Evolutionary conservation across 2,797 vertebrate genomes (phyloP), one percentile per base, ranked within the genome.

Genomic region (Parauchenoglanis punctatus): DNA sequence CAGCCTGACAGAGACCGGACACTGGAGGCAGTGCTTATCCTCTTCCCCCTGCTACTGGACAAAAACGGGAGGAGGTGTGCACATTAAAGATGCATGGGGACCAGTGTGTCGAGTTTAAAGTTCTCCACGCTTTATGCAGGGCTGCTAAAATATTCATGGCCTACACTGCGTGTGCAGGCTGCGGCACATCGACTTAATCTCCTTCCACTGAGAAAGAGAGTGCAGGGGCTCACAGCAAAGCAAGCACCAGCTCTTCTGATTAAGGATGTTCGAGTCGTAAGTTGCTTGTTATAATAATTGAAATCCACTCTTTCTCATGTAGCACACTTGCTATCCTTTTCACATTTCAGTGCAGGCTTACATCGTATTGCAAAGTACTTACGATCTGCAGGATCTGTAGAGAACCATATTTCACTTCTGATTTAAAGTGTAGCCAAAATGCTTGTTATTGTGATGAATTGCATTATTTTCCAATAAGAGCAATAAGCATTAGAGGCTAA

Each of bases 41-140:
- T 90, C 88, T 91, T 85, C 86, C 89, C 89, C 88, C 54, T 85
- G 91, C 88, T 92, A 91, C 93, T 85, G 88, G 87, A 93, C 90
- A 91, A 90, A 85, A 87, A 86, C 7, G 18, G 46, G n/a, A 65
- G 84, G 81, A 82, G 84, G 91, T 70, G 91, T 90, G 87, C 89
- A 7, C 35, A 94, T 96, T 92, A 95, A 96, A 94, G 90, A 95
- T 95, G 92, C 92, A 96, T 93, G 88, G 85, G 85, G 91, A 93
- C 93, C 92, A 90, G 87, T 28, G 89, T 91, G 91, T 92, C 86
- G 73, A 93, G 92, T 92, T 91, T 92, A 91, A 94, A 93, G 92
- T 93, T 94, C 92, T 93, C 83, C 92, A 58, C 88, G 91, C 90
- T 92, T 91, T 91, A 87, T 88, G 87, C 88, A 72, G 88, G 83